Percentiles rank a stretch among this genome's conserved stretches.
phyloP scores from a whole-genome alignment of 2,113 vertebrate genomes.

The Centropus bengalensis region DNA sequence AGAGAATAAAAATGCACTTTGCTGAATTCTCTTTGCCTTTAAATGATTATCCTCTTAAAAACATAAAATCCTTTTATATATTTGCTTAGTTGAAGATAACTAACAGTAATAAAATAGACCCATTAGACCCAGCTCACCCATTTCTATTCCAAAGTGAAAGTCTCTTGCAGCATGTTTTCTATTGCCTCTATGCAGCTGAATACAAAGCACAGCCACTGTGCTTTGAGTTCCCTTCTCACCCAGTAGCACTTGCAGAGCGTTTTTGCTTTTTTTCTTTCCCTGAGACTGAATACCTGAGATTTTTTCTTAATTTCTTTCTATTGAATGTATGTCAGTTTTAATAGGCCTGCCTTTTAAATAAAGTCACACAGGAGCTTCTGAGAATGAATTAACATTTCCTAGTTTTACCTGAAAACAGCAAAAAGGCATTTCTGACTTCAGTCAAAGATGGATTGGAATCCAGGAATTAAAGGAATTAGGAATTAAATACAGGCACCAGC shows the following conservation, averaged over 20 bases:
- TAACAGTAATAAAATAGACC: not conserved
- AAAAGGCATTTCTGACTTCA: not conserved
- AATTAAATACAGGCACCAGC: not conserved
- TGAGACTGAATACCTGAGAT: not conserved
- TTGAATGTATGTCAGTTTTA: not conserved
- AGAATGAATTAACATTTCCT: not conserved
- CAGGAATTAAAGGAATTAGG: no score
- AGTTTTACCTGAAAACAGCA: not conserved
- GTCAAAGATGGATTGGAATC: not conserved
- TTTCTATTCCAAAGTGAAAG: not conserved
- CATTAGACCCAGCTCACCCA: not conserved
- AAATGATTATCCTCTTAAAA: not conserved
- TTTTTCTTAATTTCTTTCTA: not conserved
- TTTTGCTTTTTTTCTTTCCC: not conserved
- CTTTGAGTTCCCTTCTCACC: not conserved
- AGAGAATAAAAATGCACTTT: not conserved
- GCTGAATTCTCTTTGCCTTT: not conserved
- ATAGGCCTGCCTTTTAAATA: not conserved
- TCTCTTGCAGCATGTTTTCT: not conserved
- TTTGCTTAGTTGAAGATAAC: not conserved
- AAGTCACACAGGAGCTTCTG: not conserved
- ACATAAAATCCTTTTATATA: not conserved
- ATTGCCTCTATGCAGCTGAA: not conserved
- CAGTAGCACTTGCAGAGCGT: not conserved
- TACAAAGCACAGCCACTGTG: not conserved